Base-by-base conservation (phyloP, 1,140 invertebrate genomes). In the Ips nitidus region DNA sequence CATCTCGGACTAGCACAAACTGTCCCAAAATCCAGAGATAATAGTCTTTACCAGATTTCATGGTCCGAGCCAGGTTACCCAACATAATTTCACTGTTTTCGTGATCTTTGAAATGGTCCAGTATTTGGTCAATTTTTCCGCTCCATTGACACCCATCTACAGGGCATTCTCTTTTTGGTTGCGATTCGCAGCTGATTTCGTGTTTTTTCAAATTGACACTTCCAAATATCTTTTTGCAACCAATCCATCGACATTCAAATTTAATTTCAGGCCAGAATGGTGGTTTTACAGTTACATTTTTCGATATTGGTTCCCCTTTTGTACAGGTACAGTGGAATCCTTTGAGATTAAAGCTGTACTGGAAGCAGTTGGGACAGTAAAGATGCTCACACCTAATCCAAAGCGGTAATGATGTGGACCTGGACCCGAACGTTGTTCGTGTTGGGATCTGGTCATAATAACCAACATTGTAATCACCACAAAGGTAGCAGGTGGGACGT, bases 311-410 rank as follows among this genome's bases (percentile, higher is more conserved):
- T n/a, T 64, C 41, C 2, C 68, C 68, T 22, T 22, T 22, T 39
- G 38, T 61, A 53, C 68, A 70, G 2, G 68, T 70, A 45, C 65
- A 61, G 37, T 22, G 50, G 43, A 58, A 70, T 40, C 47, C 65
- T 41, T 70, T 70, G 36, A 70, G 55, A 41, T 22, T 22, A 22
- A 22, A 0, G 22, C 68, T 70, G 61, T 70, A 52, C 53, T 70
- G 61, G 41, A 70, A 70, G 37, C 68, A 70, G 55, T 70, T 64
- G 61, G 64, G 64, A 41, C 68, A 70, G 45, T 52, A 70, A 38
- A 64, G 64, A 50, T 70, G 68, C 5, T 65, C 41, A 37, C 68
- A 70, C 3, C 61, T n/a, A n/a, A n/a, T n/a, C n/a, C n/a, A n/a
- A n/a, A n/a, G n/a, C n/a, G n/a, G n/a, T n/a, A n/a, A n/a, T n/a